Base-by-base conservation (phyloP, 2,888 invertebrate species). In the Caprella mutica region DNA sequence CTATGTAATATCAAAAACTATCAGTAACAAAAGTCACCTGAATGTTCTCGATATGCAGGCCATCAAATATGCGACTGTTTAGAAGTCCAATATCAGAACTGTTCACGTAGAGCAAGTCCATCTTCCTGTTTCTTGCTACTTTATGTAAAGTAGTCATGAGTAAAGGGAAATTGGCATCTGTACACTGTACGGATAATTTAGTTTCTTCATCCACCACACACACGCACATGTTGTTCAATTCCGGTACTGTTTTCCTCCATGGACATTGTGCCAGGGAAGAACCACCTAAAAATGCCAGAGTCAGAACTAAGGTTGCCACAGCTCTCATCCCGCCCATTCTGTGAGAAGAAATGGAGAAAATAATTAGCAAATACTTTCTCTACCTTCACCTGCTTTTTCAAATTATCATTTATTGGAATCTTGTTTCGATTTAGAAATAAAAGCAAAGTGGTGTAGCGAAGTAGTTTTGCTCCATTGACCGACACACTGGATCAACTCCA, bases 111-210 rank as follows among this genome's bases (percentile, higher is more conserved):
- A 92, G 79, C 65, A 91, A 77, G 73, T 91, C 91, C 66, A 92
- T 83, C 80, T 75, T 82, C 81, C 67, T 80, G 79, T 70, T 84
- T 80, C 72, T 86, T 76, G 67, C 62, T 9, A 65, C 54, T 21
- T 65, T 59, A 27, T 68, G 66, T 12, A 73, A 61, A 27, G 86
- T 84, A 56, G 80, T 75, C 67, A 90, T 72, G n/a, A 92, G 77
- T 65, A 80, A 77, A 44, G 79, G 74, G 72, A 86, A 88, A 69
- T 88, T 84, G 59, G 89, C 88, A 77, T 86, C 85, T 74, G 89
- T 88, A 74, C 90, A 91, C 74, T 91, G 90, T 65, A 91, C 85
- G 30, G 88, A 88, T 14, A 91, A 77, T 71, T 89, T 88, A 67
- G 82, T 52, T 21, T 50, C 48, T 9, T 52, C 44, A 43, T 58